phyloP scores from a whole-genome alignment of 1,140 invertebrate genomes.

The Pseudomyrmex cubaensis region DNA sequence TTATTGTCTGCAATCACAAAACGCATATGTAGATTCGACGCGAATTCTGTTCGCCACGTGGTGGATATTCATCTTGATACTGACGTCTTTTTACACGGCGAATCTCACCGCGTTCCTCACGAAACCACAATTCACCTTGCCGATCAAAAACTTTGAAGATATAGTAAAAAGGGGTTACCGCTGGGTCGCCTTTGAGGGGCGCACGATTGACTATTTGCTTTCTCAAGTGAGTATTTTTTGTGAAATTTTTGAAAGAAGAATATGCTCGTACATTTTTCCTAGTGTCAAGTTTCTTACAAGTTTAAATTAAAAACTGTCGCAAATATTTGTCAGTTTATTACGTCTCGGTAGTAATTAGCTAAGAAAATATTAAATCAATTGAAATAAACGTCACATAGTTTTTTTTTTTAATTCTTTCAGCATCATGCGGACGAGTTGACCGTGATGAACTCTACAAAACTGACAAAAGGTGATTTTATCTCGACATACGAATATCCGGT shows the following conservation, averaged over 20 bases:
- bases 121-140: slow-evolving; percentile 92
- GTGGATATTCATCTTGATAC: slow-evolving; percentile 95
- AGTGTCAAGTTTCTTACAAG: neutral
- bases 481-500: slow-evolving; percentile 60
- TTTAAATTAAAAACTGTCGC: neutral
- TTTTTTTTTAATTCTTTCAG: slow-evolving; percentile 40
- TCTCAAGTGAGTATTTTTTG: slow-evolving; percentile 85
- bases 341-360: neutral
- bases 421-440: slow-evolving; percentile 44
- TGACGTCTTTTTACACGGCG: slow-evolving; percentile 96
- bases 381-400: neutral
- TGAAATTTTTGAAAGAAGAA: neutral
- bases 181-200: slow-evolving; percentile 89
- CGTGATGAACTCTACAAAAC: slow-evolving; percentile 41
- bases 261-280: too few relatives aligned
- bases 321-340: neutral
- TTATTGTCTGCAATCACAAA: neutral
- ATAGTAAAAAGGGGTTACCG: slow-evolving; percentile 88
- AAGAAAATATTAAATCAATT: neutral
- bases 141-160: slow-evolving; percentile 89
- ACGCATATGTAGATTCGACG: slow-evolving; percentile 89
- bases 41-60: slow-evolving; percentile 94
- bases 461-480: slow-evolving; percentile 39
- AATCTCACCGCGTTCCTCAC: slow-evolving; percentile 96
- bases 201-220: slow-evolving; percentile 88